A percentile compares a stretch with the other conserved stretches of the same genome.
These are phyloP conservation scores for Mormyrops attenuatus DNA, from an alignment of 2,797 vertebrate species.

Conservation along the genomic window DNA sequence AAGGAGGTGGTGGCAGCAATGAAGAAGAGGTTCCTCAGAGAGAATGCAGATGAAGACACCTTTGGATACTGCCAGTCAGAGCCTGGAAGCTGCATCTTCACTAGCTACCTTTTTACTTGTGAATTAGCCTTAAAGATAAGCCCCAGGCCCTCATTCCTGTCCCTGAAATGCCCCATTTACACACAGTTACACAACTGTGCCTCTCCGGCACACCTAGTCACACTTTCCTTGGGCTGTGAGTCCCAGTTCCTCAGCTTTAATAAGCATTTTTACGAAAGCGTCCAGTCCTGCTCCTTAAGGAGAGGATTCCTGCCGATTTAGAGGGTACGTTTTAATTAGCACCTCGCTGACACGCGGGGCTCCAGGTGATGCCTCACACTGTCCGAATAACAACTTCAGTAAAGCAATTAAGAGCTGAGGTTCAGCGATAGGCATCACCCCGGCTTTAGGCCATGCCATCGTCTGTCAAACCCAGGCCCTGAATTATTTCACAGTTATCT, in stretches of 20 bases:
- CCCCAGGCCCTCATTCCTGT: conserved; percentile 49
- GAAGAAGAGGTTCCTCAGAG: conserved; percentile 57
- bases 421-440: neutral
- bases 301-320: neutral
- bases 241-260: conserved; percentile 5
- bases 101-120: conserved; percentile 64
- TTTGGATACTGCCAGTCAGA: conserved; percentile 46
- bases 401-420: conserved; percentile 1
- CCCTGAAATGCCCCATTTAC: neutral
- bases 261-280: neutral
- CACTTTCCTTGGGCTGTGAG: neutral
- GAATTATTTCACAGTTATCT: neutral
- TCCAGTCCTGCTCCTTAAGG: neutral
- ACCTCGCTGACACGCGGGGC: neutral
- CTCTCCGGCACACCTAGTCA: conserved; percentile 17
- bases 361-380: neutral
- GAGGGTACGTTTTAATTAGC: conserved; percentile 10
- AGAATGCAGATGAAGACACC: conserved; percentile 67
- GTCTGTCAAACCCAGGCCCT: neutral
- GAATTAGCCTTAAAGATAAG: conserved; percentile 61
- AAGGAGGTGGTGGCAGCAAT: conserved; percentile 11
- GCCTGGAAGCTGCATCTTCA: conserved; percentile 53
- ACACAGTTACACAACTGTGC: neutral
- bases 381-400: neutral
- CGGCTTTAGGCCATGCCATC: neutral